Percentiles rank a stretch among this genome's conserved stretches.
phyloP scores from a whole-genome alignment of 2,888 invertebrate species.

The Synanthedon vespiformis region DNA sequence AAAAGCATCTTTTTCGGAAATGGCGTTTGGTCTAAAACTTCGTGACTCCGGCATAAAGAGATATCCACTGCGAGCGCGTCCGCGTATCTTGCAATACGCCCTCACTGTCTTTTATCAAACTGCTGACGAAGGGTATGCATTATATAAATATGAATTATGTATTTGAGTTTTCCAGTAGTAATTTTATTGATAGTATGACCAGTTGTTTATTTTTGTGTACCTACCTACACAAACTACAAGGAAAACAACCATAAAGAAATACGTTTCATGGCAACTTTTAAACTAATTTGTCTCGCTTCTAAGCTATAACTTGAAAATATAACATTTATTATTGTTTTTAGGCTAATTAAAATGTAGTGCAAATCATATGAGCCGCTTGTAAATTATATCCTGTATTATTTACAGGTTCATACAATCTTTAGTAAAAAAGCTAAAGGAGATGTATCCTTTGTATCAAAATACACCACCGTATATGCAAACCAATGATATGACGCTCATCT shows the following conservation, averaged over 20 bases:
- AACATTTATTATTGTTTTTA: not conserved
- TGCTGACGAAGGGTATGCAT: constrained; percentile 77
- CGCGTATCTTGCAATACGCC: constrained; percentile 89
- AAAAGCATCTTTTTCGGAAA: constrained; percentile 86
- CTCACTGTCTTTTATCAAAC: constrained; percentile 87
- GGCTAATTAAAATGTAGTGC: not conserved
- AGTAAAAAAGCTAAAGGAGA: constrained; percentile 73
- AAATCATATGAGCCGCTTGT: not conserved
- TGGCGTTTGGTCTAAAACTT: constrained; percentile 92
- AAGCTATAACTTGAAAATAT: too few species aligned
- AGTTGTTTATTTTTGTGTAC: too few species aligned
- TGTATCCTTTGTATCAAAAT: constrained; percentile 80
- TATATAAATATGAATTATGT: not conserved
- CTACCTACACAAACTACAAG: too few species aligned
- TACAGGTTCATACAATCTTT: constrained; percentile 82
- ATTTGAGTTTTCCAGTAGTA: too few species aligned
- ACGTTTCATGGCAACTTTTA: too few species aligned
- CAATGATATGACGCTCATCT: constrained; percentile 73
- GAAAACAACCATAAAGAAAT: too few species aligned
- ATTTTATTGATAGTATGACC: too few species aligned
- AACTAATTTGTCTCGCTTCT: too few species aligned
- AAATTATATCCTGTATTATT: constrained; percentile 15
- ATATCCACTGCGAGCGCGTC: constrained; percentile 85
- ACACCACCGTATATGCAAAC: constrained; percentile 41
- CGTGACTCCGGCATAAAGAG: constrained; percentile 91